Percentiles rank a stretch among this genome's conserved stretches.
Evolutionary conservation across 2,113 vertebrate genomes (phyloP).

Genomic region (Okapia johnstoni): DNA sequence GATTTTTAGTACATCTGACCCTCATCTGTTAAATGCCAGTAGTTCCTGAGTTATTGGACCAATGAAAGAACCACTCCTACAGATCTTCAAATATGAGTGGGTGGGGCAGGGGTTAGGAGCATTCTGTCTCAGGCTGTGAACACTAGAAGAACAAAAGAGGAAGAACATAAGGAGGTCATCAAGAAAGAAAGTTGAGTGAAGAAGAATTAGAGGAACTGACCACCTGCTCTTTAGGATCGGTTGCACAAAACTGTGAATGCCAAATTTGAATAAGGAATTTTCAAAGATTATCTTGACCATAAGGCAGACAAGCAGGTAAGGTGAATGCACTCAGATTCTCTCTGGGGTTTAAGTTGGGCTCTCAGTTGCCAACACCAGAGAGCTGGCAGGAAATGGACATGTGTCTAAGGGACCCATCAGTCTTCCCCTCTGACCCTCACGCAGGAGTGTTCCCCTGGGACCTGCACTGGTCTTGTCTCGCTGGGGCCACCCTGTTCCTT

Average conservation of each 20-base stretch:
- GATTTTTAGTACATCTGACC: not conserved
- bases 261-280: not conserved
- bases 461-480: not conserved
- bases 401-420: not conserved
- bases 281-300: not conserved
- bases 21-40: not conserved
- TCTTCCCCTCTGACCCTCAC: not conserved
- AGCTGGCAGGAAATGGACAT: not conserved
- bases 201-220: not conserved
- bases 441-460: not conserved
- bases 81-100: not conserved
- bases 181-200: not conserved
- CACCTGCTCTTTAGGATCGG: not conserved
- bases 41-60: not conserved
- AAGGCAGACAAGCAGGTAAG: not conserved
- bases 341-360: not conserved
- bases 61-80: not conserved
- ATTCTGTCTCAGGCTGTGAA: not conserved
- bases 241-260: not conserved
- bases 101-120: not conserved
- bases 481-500: not conserved
- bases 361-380: not conserved
- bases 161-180: not conserved
- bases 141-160: not conserved
- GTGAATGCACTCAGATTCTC: not conserved